Conservation (phyloP, 2,888 invertebrate species). For the Drosophila merina region DNA sequence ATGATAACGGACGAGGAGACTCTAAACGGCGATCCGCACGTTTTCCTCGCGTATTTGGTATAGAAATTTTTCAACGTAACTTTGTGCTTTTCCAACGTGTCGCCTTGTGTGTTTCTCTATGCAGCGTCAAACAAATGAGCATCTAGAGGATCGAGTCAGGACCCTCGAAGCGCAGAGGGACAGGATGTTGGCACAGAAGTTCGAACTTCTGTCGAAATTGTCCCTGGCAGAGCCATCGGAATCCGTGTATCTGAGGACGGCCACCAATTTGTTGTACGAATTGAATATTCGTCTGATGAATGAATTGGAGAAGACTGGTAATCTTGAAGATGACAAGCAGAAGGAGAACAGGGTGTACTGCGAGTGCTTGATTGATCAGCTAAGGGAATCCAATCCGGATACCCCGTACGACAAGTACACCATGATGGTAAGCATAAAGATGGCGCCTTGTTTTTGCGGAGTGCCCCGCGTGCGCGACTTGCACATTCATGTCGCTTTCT, state of each 20-base stretch:
- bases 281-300: neutral
- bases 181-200: neutral
- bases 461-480: no score
- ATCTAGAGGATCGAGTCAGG: neutral
- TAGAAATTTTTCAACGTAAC: neutral
- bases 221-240: neutral
- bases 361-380: neutral
- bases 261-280: no score
- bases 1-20: constrained; percentile 1
- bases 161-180: neutral
- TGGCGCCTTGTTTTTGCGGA: neutral
- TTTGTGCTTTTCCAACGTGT: no score
- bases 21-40: neutral
- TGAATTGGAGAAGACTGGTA: neutral
- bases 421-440: neutral
- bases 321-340: neutral
- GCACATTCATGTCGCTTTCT: no score
- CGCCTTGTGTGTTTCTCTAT: neutral
- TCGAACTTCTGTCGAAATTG: neutral
- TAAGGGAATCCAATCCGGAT: neutral
- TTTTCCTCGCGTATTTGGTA: neutral
- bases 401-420: neutral
- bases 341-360: neutral
- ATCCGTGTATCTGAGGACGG: no score
- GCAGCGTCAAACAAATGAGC: neutral